Evolutionary conservation across 2,888 invertebrate genomes (phyloP).

Genomic region (Mimas tiliae): DNA sequence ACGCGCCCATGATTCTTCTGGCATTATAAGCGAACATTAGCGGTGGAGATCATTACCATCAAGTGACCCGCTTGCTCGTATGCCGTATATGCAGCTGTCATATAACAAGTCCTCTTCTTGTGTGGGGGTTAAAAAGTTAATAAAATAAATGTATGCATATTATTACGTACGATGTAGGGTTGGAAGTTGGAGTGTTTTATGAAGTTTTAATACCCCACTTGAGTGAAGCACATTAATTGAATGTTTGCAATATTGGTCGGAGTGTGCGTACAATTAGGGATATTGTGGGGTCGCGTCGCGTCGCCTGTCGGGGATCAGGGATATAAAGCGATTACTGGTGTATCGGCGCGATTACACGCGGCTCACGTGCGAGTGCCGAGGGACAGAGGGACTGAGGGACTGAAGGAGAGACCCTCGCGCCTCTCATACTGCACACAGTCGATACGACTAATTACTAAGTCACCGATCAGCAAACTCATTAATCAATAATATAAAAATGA

Average conservation of each 20-base stretch:
- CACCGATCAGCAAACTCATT: too few relatives aligned
- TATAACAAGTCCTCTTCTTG: background rate
- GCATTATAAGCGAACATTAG: too few relatives aligned
- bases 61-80: too few relatives aligned
- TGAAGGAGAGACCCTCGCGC: too few relatives aligned
- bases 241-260: conserved; percentile 22
- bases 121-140: background rate
- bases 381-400: too few relatives aligned
- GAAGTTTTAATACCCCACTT: conserved; percentile 15
- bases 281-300: conserved; percentile 21
- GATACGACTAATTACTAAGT: too few relatives aligned
- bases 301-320: background rate
- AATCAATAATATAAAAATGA: too few relatives aligned
- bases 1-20: too few relatives aligned
- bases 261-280: conserved; percentile 20
- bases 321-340: conserved; percentile 27
- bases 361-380: background rate
- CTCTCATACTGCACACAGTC: too few relatives aligned
- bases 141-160: background rate
- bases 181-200: conserved; percentile 4
- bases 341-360: conserved; percentile 17
- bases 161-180: background rate
- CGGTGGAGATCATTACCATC: too few relatives aligned
- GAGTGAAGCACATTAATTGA: conserved; percentile 12
- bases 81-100: too few relatives aligned